A percentile compares a stretch with the other conserved stretches of the same genome.
Evolutionary conservation across 2,113 vertebrate species (phyloP).

Genomic region (Ameiurus melas): DNA sequence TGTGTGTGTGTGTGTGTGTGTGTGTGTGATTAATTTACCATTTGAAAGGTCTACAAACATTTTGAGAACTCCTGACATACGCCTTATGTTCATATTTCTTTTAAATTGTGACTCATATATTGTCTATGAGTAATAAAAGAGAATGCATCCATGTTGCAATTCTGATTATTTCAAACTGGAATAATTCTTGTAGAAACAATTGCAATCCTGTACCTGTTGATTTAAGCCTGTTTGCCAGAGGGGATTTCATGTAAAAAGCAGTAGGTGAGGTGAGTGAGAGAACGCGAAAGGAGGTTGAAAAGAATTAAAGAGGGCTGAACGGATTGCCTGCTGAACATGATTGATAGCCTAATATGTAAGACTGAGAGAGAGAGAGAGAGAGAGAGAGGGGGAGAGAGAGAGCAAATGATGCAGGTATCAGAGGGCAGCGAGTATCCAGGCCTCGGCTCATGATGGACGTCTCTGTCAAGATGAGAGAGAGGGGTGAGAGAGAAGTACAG

Average conservation of each 20-base stretch:
- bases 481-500: conserved; percentile 25
- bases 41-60: no score
- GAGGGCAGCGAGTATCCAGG: conserved; percentile 67
- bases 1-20: no score
- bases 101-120: no score
- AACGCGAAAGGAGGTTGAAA: conserved; percentile 29
- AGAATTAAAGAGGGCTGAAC: conserved; percentile 26
- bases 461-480: conserved; percentile 46
- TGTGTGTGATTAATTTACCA: no score
- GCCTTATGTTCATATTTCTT: no score
- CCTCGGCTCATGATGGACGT: conserved; percentile 50
- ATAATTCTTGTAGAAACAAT: neutral
- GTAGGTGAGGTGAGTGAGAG: neutral
- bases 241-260: conserved; percentile 6
- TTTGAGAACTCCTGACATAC: no score
- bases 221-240: conserved; percentile 11
- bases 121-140: no score
- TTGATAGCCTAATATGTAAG: conserved; percentile 45
- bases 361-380: conserved; percentile 4
- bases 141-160: no score
- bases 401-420: conserved; percentile 85
- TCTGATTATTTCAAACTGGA: no score
- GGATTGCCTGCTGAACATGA: conserved; percentile 43
- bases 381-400: conserved; percentile 24
- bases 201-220: conserved; percentile 17